Conservation (phyloP, 1,140 invertebrate genomes). For the Drosophila nebulosa region DNA sequence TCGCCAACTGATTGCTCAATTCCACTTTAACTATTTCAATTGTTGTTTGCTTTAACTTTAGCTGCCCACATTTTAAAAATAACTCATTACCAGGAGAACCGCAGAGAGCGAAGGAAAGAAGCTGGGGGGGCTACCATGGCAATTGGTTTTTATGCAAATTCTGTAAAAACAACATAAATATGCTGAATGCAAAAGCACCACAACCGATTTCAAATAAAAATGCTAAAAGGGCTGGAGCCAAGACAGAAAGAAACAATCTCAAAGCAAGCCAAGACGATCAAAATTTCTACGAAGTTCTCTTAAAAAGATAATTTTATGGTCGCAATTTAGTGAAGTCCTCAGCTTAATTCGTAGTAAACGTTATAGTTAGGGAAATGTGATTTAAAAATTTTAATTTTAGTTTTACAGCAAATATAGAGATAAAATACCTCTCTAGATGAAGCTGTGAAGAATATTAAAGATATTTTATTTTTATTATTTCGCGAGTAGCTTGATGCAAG, state of each 20-base stretch:
- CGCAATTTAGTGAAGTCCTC: not conserved
- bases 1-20: slow-evolving; percentile 37
- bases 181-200: slow-evolving; percentile 33
- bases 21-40: slow-evolving; percentile 15
- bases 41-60: slow-evolving; percentile 31
- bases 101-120: not conserved
- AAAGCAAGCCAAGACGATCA: not conserved
- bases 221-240: not conserved
- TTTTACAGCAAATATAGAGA: no score
- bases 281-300: not conserved
- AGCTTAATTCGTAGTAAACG: not conserved
- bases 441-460: no score
- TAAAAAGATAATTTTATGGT: not conserved
- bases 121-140: not conserved
- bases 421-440: no score
- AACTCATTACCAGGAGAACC: not conserved
- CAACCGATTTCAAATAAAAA: slow-evolving; percentile 36
- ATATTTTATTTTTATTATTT: no score
- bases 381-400: not conserved
- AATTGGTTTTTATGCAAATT: slow-evolving; percentile 48
- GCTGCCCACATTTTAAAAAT: slow-evolving; percentile 24
- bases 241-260: not conserved
- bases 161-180: slow-evolving; percentile 43
- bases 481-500: no score
- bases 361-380: not conserved